A percentile compares a stretch with the other conserved stretches of the same genome.
phyloP scores from a whole-genome alignment of 2,113 vertebrate species.

The Phycodurus eques region DNA sequence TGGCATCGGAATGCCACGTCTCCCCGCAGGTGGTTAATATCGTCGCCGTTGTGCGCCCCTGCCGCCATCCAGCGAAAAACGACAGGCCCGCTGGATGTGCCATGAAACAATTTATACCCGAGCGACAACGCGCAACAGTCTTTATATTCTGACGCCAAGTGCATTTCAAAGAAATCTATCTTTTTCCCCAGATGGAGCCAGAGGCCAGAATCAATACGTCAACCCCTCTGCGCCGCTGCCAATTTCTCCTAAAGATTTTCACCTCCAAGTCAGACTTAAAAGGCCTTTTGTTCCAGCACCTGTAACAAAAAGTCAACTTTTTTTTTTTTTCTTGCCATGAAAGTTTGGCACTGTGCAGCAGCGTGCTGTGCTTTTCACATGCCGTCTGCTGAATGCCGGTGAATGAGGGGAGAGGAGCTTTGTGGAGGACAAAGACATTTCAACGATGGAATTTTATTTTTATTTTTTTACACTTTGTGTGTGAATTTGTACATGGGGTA shows the following conservation, averaged over 20 bases:
- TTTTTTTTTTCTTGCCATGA: slow-evolving; percentile 33
- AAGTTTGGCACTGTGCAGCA: slow-evolving; percentile 27
- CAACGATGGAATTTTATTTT: neutral
- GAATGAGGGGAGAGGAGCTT: neutral
- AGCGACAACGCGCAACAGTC: slow-evolving; percentile 68
- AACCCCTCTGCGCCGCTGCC: slow-evolving; percentile 72
- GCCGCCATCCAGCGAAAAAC: neutral
- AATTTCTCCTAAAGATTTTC: slow-evolving; percentile 80
- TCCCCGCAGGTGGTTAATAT: slow-evolving; percentile 53
- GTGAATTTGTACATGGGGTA: neutral
- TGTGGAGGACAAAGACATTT: slow-evolving; percentile 2
- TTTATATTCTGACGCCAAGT: slow-evolving; percentile 71
- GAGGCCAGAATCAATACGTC: slow-evolving; percentile 73
- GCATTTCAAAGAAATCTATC: slow-evolving; percentile 79
- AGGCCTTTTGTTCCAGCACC: slow-evolving; percentile 76
- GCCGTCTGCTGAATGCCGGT: slow-evolving; percentile 4
- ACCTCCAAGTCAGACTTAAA: slow-evolving; percentile 72
- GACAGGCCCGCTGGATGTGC: slow-evolving; percentile 42
- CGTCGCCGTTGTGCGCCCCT: slow-evolving; percentile 51
- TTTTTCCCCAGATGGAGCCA: slow-evolving; percentile 72
- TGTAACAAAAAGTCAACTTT: slow-evolving; percentile 75
- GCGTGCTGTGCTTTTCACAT: neutral
- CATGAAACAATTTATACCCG: slow-evolving; percentile 69
- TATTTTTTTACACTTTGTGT: neutral
- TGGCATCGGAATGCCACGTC: slow-evolving; percentile 53